Percentiles rank a stretch among this genome's conserved stretches.
phyloP scores from a whole-genome alignment of 2,888 invertebrate species.

The Tupiocoris notatus region DNA sequence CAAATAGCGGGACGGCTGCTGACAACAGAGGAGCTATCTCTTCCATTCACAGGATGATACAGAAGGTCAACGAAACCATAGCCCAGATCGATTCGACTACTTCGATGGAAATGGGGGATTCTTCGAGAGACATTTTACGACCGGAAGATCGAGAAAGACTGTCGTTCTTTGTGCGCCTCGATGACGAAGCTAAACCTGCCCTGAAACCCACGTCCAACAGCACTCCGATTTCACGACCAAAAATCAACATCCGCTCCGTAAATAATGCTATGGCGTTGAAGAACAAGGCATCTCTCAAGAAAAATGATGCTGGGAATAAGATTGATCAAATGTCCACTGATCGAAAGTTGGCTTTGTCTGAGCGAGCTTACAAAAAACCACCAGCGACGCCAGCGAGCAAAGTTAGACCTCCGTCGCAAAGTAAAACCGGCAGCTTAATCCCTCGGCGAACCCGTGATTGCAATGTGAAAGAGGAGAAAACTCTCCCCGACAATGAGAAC shows the following conservation, averaged over 20 bases:
- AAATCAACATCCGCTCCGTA: background rate
- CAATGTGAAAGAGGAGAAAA: background rate
- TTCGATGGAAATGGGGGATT: background rate
- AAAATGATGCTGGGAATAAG: background rate
- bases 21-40: background rate
- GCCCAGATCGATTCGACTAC: conserved; percentile 6
- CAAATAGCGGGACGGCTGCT: background rate
- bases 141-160: background rate
- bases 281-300: background rate
- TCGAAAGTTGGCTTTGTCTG: background rate
- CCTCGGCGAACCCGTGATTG: background rate
- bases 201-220: background rate
- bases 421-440: background rate
- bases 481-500: background rate
- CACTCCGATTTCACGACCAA: background rate
- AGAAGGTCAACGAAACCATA: conserved; percentile 8
- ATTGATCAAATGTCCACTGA: background rate
- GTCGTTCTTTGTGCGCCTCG: background rate
- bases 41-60: conserved; percentile 5
- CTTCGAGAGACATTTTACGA: background rate
- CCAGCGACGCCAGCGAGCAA: background rate
- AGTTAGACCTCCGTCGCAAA: background rate
- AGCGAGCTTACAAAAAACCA: background rate
- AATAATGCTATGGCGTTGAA: background rate
- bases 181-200: background rate